phyloP scores from a whole-genome alignment of 2,888 invertebrate genomes.

The Oscheius sp. region DNA sequence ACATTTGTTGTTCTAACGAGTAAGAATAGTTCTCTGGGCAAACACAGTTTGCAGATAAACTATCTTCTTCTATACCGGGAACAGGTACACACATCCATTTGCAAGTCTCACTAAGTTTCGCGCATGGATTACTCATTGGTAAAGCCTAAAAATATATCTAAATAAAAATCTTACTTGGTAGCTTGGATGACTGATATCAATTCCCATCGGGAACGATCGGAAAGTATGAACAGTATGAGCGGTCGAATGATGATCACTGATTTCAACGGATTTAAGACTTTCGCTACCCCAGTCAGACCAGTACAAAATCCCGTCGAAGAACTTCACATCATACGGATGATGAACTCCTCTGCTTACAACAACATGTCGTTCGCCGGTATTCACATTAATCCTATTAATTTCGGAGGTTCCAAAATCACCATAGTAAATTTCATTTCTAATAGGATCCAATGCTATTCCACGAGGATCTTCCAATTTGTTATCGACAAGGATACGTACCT shows the following conservation, averaged over 20 bases:
- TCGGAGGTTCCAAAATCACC: constrained; percentile 45
- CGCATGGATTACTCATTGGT: background rate
- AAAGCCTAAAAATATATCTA: background rate
- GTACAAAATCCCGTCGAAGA: constrained; percentile 52
- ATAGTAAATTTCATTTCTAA: constrained; percentile 52
- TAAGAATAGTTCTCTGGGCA: background rate
- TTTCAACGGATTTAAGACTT: constrained; percentile 44
- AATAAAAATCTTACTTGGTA: constrained; percentile 35
- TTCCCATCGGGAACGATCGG: constrained; percentile 50
- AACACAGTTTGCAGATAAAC: background rate
- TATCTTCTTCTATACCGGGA: background rate
- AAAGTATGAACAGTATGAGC: constrained; percentile 44
- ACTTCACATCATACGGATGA: constrained; percentile 49
- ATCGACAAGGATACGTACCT: constrained; percentile 45
- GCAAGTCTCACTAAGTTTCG: background rate
- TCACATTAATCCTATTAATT: constrained; percentile 54
- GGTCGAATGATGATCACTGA: constrained; percentile 38
- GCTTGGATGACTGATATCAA: constrained; percentile 55
- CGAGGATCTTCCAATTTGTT: constrained; percentile 48
- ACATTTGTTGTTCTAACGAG: background rate
- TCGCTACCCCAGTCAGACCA: constrained; percentile 56
- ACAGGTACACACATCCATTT: constrained; percentile 1
- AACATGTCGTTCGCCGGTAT: constrained; percentile 36
- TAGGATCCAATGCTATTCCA: constrained; percentile 50
- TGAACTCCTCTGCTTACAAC: constrained; percentile 44